Conservation (phyloP, 2,113 vertebrate species). For the Nipponia nippon region DNA sequence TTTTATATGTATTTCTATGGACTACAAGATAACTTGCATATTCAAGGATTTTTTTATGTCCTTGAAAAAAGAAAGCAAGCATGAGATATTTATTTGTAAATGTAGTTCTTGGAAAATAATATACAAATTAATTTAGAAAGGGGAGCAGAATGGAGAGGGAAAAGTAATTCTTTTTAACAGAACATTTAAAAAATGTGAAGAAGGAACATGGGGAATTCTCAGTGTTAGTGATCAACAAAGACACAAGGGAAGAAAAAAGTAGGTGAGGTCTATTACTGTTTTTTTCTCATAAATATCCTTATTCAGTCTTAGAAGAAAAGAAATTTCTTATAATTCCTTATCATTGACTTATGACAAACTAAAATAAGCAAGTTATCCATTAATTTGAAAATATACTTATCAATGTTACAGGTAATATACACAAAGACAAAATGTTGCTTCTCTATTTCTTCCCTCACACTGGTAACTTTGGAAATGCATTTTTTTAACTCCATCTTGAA, state of each 20-base stretch:
- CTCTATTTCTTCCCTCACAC: neutral
- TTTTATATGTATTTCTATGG: neutral
- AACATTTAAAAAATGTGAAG: neutral
- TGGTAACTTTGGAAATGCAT: neutral
- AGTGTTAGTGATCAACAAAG: neutral
- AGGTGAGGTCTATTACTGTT: accelerated
- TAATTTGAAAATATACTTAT: neutral
- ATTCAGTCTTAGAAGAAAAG: neutral
- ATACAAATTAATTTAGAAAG: neutral
- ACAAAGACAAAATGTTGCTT: neutral
- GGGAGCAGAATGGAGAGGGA: neutral
- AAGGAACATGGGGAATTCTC: neutral
- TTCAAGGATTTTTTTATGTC: neutral
- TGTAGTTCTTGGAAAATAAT: neutral
- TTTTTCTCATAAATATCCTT: neutral
- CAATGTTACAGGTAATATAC: neutral
- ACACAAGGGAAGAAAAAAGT: neutral
- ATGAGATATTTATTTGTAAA: neutral
- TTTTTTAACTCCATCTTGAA: neutral
- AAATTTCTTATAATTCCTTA: neutral
- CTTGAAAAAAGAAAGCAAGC: neutral
- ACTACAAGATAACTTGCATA: neutral
- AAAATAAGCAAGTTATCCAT: neutral
- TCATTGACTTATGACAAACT: neutral
- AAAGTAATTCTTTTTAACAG: neutral